Evolutionary conservation across 2,113 vertebrate genomes (phyloP), one percentile per base, ranked within the genome.

Genomic region (Ammodytes dubius): DNA sequence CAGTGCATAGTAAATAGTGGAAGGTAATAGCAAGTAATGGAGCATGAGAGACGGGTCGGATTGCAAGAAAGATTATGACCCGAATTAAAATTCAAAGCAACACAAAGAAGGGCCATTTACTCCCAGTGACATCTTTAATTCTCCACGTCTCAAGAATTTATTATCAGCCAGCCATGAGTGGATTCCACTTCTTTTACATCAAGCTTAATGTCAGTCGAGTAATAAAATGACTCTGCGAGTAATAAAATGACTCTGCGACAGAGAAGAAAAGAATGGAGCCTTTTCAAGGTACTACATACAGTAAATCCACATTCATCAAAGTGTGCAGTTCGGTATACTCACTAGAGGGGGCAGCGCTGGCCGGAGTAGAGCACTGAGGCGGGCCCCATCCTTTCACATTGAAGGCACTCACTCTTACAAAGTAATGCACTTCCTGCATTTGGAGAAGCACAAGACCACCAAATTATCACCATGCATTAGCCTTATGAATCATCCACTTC

Each of bases 311-410:
- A 68, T 74, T 84, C 61, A 73, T 81, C 68, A 71, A 59, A 63
- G 53, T 45, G 49, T 72, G 79, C 53, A 88, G 81, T 89, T 82
- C 64, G 39, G 66, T 11, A 4, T 91, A 95, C 95, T 96, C 88
- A 96, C 95, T 95, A 84, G 95, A 96, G 78, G 95, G 95, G 85
- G 91, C 88, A 83, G 92, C 92, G 49, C 94, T 92, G 85, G 69
- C 86, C 6, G 95, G 95, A 50, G 88, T 80, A 5, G 94, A 94
- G 82, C 61, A 77, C 88, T 93, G 93, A 69, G 93, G 77, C 2
- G 82, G 92, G 12, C 95, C 95, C 95, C 95, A 96, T 87, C 95
- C 95, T 83, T 92, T 95, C 76, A 95, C 90, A 17, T 96, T 96
- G 89, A 88, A 94, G 70, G 93, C 93, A 27, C 90, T 92, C 61